Base-by-base conservation (phyloP, 64 coral and sea anemone genomes). In the Stichodactyla mertensii region DNA sequence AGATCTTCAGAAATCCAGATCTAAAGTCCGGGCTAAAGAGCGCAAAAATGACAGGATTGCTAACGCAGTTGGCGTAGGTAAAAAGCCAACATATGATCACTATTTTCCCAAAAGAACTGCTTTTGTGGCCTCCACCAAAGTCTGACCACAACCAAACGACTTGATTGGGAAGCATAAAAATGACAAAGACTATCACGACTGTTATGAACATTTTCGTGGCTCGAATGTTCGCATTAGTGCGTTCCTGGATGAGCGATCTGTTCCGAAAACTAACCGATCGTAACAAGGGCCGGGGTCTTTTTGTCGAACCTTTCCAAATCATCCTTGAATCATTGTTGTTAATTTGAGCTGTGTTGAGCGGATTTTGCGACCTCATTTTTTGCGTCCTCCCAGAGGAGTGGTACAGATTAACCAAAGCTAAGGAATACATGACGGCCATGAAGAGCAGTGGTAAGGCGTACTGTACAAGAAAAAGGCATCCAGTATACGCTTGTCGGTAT, bases 131-230 rank as follows among this genome's bases (percentile, higher is more conserved):
- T 7, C 90, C 90, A 51, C 90, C 90, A 55, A 92, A 92, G n/a
- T 92, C 90, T 16, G 86, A 79, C 90, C 90, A 92, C 18, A 87
- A n/a, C 90, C 90, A 92, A 20, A 87, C 90, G 4, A 87, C 85
- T 87, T 92, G 90, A 82, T 92, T 92, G 11, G 90, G 90, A 23
- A 92, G 84, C 90, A 92, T 92, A 71, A 86, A 92, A 45, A 92
- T 87, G 16, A 85, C 61, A 14, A 92, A 92, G 0, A 92, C 90
- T 4, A 77, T 80, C 11, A 92, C 90, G 1, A 92, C 85, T 0
- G 80, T 78, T 10, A 92, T 82, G 64, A 92, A 92, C 90, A 92
- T 92, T 69, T 87, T 92, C 2, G 90, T 92, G 0, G 90, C 90
- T 57, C 52, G 86, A 11, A 70, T 79, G 14, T 92, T 92, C 1